A percentile compares a stretch with the other conserved stretches of the same genome.
These are phyloP conservation scores for Phainopepla nitens DNA, from an alignment of 2,113 vertebrate genomes.

Conservation along the genomic window DNA sequence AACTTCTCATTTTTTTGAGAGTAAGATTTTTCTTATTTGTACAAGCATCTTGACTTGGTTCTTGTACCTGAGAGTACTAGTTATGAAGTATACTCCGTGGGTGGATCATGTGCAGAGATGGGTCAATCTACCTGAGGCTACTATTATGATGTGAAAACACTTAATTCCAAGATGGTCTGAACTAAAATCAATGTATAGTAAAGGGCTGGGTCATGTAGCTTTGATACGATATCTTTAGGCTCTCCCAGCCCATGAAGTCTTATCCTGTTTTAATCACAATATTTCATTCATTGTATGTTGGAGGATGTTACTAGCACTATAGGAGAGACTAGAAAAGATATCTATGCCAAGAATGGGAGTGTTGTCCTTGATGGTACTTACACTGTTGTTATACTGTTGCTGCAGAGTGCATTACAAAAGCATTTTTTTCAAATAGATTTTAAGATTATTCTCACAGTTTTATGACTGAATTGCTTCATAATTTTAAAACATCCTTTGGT, in stretches of 20 bases:
- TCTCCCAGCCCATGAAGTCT: not conserved
- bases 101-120: not conserved
- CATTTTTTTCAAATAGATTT: not conserved
- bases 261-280: not conserved
- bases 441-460: not conserved
- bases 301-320: no score
- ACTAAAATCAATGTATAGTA: not conserved
- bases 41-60: not conserved
- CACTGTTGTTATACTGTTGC: not conserved
- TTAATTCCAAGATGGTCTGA: not conserved
- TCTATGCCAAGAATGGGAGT: not conserved
- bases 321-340: not conserved
- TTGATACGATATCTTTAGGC: not conserved
- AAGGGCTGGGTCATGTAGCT: not conserved
- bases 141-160: accelerated
- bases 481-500: not conserved
- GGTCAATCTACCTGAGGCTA: not conserved
- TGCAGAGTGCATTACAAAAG: not conserved
- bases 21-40: not conserved
- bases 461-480: not conserved
- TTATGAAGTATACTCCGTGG: not conserved
- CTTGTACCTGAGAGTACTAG: not conserved
- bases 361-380: not conserved
- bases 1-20: not conserved
- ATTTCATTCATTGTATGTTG: not conserved